A percentile compares a stretch with the other conserved stretches of the same genome.
Evolutionary conservation across 2,888 invertebrate species (phyloP).

Genomic region (Sesamia inferens): DNA sequence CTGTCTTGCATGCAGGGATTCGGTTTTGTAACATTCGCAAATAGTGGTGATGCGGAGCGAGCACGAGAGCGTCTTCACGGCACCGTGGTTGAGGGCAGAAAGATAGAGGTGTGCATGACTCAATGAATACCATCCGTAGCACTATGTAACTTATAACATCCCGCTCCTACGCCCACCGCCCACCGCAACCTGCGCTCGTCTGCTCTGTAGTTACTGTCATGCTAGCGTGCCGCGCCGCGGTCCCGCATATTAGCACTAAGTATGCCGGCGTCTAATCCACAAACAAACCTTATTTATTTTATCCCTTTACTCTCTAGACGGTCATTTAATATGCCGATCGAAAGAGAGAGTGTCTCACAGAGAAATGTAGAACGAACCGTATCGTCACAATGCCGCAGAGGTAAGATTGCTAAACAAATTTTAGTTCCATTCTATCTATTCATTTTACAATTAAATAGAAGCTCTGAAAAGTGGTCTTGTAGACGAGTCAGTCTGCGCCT

Average conservation of each 20-base stretch:
- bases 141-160: conserved; percentile 92
- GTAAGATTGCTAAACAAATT: conserved; percentile 87
- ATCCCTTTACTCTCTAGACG: conserved; percentile 92
- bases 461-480: conserved; percentile 54
- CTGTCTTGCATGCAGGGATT: conserved; percentile 99
- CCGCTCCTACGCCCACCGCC: conserved; percentile 90
- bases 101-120: conserved; percentile 99
- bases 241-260: conserved; percentile 84
- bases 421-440: conserved; percentile 79
- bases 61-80: conserved; percentile 99
- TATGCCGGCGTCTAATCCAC: conserved; percentile 86
- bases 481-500: conserved; percentile 66
- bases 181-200: conserved; percentile 89
- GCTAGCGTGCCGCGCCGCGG: conserved; percentile 81
- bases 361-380: conserved; percentile 90
- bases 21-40: conserved; percentile 99
- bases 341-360: conserved; percentile 90
- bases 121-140: conserved; percentile 91
- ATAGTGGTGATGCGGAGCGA: conserved; percentile 99
- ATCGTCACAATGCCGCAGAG: conserved; percentile 88
- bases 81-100: conserved; percentile 99
- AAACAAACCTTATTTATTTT: conserved; percentile 90
- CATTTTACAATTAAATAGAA: conserved; percentile 57
- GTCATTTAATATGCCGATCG: conserved; percentile 91
- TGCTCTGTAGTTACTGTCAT: conserved; percentile 90